Percentiles rank a stretch among this genome's conserved stretches.
These are phyloP conservation scores for Brachylomia viminalis DNA, from an alignment of 2,888 invertebrate species.

Conservation along the genomic window DNA sequence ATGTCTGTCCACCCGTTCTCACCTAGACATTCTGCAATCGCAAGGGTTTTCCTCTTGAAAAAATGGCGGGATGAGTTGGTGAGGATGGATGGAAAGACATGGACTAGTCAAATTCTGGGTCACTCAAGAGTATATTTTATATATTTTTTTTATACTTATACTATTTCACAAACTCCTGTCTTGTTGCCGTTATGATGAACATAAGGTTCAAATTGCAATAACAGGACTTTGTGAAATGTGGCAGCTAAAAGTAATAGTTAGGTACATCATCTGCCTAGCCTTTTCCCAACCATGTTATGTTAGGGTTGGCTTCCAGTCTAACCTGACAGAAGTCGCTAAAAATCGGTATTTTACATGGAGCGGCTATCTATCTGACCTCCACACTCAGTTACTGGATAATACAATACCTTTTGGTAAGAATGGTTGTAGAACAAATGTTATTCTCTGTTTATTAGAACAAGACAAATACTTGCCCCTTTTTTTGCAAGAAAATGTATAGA, in stretches of 20 bases:
- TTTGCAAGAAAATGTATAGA: background rate
- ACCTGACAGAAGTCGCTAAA: background rate
- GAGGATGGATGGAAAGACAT: too few relatives aligned
- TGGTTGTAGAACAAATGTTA: too few relatives aligned
- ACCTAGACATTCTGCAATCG: too few relatives aligned
- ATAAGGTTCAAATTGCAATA: background rate
- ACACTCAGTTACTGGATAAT: background rate
- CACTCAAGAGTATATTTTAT: too few relatives aligned
- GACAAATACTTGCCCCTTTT: too few relatives aligned
- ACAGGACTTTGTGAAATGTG: background rate
- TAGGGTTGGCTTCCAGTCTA: background rate
- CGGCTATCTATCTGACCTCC: background rate
- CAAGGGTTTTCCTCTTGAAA: too few relatives aligned
- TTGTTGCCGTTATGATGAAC: background rate
- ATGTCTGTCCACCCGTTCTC: too few relatives aligned
- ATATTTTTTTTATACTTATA: too few relatives aligned
- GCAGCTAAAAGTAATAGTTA: background rate
- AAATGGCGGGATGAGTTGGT: too few relatives aligned
- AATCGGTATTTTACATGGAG: background rate
- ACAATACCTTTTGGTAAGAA: background rate
- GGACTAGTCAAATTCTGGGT: too few relatives aligned
- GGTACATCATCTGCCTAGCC: too few relatives aligned
- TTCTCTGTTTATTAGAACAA: background rate
- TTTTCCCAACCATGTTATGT: background rate
- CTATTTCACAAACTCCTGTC: too few relatives aligned